Conservation (phyloP, 2,797 vertebrate genomes). For the Tragelaphus oryx region DNA sequence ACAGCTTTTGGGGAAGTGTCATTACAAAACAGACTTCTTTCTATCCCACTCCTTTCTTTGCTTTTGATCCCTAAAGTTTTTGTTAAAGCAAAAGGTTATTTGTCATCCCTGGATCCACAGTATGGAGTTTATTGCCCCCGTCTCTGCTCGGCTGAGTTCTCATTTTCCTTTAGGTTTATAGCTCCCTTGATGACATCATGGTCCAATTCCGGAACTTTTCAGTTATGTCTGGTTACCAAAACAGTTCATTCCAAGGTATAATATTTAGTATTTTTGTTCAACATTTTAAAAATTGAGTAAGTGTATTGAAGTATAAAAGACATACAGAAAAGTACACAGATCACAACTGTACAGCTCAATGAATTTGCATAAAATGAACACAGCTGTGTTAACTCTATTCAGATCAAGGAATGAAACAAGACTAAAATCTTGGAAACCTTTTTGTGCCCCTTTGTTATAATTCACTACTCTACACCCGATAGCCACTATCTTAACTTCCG, state of each 20-base stretch:
- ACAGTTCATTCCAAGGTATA: background rate
- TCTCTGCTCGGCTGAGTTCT: background rate
- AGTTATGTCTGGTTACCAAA: background rate
- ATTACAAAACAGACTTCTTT: background rate
- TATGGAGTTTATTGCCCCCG: background rate
- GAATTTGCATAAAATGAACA: background rate
- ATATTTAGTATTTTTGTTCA: background rate
- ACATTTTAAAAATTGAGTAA: background rate
- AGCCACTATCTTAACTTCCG: background rate
- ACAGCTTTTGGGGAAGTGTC: background rate
- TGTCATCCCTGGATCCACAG: background rate
- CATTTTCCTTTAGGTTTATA: background rate
- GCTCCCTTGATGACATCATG: background rate
- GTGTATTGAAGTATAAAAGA: background rate
- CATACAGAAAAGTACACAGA: background rate
- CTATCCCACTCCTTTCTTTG: background rate
- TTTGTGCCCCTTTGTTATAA: background rate
- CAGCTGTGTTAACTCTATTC: background rate
- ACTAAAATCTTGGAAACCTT: background rate
- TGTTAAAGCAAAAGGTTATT: background rate
- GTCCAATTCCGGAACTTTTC: background rate
- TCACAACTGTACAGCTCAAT: background rate
- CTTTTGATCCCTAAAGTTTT: background rate
- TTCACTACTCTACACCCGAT: background rate
- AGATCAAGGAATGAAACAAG: background rate